Percentiles rank a stretch among this genome's conserved stretches.
phyloP scores from a whole-genome alignment of 2,113 vertebrate species.

The Corynorhinus townsendii region DNA sequence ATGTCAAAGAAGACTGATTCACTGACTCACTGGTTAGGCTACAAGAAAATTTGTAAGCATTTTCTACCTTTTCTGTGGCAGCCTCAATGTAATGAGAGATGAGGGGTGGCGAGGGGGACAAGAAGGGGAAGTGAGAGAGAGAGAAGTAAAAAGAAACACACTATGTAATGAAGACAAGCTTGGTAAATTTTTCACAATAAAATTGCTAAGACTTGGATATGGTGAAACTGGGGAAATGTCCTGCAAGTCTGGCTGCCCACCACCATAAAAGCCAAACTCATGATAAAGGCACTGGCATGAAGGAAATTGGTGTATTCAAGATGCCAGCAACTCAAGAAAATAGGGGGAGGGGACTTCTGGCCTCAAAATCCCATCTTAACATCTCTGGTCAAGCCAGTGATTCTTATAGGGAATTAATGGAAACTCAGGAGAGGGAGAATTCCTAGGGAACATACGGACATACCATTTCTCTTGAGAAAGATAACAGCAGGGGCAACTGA shows the following conservation, averaged over 20 bases:
- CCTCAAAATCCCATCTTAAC: background rate
- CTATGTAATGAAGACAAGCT: background rate
- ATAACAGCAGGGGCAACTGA: background rate
- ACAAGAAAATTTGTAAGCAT: slow-evolving; percentile 22
- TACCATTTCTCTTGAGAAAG: background rate
- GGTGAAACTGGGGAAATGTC: background rate
- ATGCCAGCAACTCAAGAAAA: background rate
- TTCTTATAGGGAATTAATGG: background rate
- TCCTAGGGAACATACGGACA: background rate
- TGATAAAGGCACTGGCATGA: background rate
- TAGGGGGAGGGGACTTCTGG: background rate
- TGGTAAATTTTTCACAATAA: background rate
- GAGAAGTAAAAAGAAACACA: background rate
- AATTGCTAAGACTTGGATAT: background rate
- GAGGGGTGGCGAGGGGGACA: background rate
- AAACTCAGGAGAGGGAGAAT: background rate
- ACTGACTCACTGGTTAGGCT: background rate
- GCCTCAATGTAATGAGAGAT: background rate
- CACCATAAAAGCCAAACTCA: background rate
- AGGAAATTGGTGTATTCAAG: background rate
- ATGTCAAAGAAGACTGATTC: slow-evolving; percentile 4
- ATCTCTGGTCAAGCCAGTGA: background rate
- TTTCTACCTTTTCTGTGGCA: background rate
- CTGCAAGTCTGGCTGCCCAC: background rate
- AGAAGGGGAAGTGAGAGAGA: background rate